Base-by-base conservation (phyloP, 2,113 vertebrate genomes). In the Vireo altiloquus region DNA sequence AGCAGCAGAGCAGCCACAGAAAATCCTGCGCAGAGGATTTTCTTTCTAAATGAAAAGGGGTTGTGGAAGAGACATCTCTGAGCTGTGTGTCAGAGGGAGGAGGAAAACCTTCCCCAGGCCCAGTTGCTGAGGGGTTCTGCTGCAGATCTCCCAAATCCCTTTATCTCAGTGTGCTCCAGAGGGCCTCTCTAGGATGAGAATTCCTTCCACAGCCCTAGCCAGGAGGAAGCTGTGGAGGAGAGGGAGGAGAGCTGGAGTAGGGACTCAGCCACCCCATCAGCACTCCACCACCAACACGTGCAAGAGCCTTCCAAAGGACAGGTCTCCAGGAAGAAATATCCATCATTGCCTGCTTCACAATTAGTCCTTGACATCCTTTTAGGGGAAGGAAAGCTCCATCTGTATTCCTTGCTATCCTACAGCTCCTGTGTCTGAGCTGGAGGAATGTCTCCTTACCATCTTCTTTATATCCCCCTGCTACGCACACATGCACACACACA, bases 211-310 rank as follows among this genome's bases (percentile, higher is more conserved):
- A 8, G 65, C 14, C 56, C 28, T 9, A 47, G 56, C 23, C 52
- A 70, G 64, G 35, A 87, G 17, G 50, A 61, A 78, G 64, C 14
- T 4, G 1, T 24, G 21, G 42, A 54, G 46, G 12, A 11, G 6
- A 61, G 23, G n/a, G 22, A 80, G 15, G 44, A 65, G 60, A 66
- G 28, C 28, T 46, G 39, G 44, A 6, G 5, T 11, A 20, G 27
- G 25, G 18, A 37, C 3, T 8, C 35, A 78, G 21, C 16, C 39
- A 17, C 27, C 18, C n/a, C 31, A 42, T 6, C 47, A 64, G 33
- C 23, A 82, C 56, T 61, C 42, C 20, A 46, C 7, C 8, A 24
- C 25, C 53, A 24, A 1, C 17, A 11, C 0, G 0, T 12, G 52
- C 47, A 13, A 25, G 5, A 52, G 23, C 9, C 80, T 87, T 54